Base-by-base conservation (phyloP, 53 echinoderm and acorn worm genomes). In the Astropecten irregularis region DNA sequence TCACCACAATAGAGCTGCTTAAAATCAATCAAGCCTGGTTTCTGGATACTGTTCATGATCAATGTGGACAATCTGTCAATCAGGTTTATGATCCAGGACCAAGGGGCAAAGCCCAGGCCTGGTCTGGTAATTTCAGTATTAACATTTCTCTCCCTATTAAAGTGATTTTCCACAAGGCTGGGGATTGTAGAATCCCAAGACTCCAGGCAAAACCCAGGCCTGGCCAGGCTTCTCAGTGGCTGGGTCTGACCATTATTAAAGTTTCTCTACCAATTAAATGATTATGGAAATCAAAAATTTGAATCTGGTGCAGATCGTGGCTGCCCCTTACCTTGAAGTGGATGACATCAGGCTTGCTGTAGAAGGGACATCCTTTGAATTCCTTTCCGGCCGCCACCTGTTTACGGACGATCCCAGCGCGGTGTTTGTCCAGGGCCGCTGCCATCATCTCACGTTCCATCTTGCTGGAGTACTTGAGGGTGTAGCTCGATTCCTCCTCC, bases 301-400 rank as follows among this genome's bases (percentile, higher is more conserved):
- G n/a, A n/a, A n/a, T n/a, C n/a, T n/a, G n/a, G n/a, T n/a, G n/a
- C n/a, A n/a, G n/a, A n/a, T n/a, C n/a, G n/a, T n/a, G n/a, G n/a
- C n/a, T n/a, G n/a, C n/a, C n/a, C n/a, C n/a, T 72, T 88, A 89
- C 95, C 89, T 96, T 97, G 70, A 99, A 99, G 44, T 99, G 94
- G 14, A 99, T 90, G 34, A 88, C 82, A 53, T 91, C 90, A 0
- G 99, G 99, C 31, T 99, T 99, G 74, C 97, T 99, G 57, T 95
- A 92, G 73, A 99, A 99, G 15, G 99, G 92, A 42, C 92, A 92
- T 1, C 99, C 94, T 73, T 92, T 97, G 86, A 97, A 97, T 64
- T 97, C 97, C 46, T 95, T 88, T 14, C 99, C 94, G 15, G 95
- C 99, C 10, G 95, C 94, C 18, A 95, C 82, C 70, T 99, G 99